These are phyloP conservation scores for Probosciger aterrimus DNA, from an alignment of 2,113 vertebrate species.

Conservation along the genomic window DNA sequence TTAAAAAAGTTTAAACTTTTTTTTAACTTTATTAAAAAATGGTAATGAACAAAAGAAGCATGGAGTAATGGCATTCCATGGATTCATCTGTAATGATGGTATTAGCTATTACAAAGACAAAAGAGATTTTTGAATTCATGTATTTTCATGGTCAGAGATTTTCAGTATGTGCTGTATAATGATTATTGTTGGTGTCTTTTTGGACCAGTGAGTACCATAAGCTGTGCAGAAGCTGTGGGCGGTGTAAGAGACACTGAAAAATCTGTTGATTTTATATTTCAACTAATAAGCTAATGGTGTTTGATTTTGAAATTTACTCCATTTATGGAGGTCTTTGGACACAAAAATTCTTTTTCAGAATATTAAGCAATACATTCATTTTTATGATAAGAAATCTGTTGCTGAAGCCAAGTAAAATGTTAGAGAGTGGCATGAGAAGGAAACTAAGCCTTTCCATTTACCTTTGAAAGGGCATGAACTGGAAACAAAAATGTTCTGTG, in stretches of 20 bases:
- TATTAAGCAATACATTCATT: not conserved
- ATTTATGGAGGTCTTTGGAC: not conserved
- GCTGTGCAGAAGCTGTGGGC: not conserved
- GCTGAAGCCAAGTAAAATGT: not conserved
- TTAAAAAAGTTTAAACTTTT: not conserved
- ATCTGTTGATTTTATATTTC: not conserved
- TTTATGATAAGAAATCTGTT: not conserved
- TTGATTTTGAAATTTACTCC: not conserved
- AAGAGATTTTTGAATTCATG: not conserved
- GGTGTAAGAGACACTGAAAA: not conserved
- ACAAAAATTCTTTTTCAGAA: not conserved
- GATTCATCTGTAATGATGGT: rapidly evolving
- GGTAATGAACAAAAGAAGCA: not conserved
- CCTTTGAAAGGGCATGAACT: not conserved
- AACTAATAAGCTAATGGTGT: not conserved
- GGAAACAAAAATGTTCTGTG: not conserved
- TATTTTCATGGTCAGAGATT: not conserved
- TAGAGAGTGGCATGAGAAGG: not conserved
- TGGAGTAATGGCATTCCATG: rapidly evolving
- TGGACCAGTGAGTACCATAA: not conserved
- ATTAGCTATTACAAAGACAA: not conserved
- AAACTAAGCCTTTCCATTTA: not conserved
- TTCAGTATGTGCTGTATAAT: not conserved
- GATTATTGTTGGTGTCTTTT: not conserved
- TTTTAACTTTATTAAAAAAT: not conserved